phyloP scores from a whole-genome alignment of 2,113 vertebrate genomes.

The Dinomys branickii region DNA sequence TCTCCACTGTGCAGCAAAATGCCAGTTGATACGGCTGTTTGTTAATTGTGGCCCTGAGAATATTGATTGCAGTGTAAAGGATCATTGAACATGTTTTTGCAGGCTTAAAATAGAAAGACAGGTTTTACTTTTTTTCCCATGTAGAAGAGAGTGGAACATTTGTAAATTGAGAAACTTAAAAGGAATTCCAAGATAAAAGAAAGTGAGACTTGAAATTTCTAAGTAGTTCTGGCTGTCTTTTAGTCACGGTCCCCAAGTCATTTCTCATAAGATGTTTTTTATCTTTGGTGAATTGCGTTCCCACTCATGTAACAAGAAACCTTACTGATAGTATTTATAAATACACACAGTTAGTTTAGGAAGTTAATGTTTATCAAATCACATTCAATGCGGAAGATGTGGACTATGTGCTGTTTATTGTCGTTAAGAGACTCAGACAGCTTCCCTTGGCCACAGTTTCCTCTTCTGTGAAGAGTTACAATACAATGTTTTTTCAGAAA shows the following conservation, averaged over 20 bases:
- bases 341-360: neutral
- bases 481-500: neutral
- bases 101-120: slow-evolving; percentile 82
- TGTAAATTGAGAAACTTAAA: slow-evolving; percentile 81
- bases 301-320: slow-evolving; percentile 44
- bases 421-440: neutral
- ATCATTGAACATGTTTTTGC: slow-evolving; percentile 70
- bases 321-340: neutral
- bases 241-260: slow-evolving; percentile 85
- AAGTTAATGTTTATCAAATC: neutral
- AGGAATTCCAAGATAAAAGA: slow-evolving; percentile 82
- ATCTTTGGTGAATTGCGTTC: slow-evolving; percentile 70
- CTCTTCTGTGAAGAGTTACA: neutral
- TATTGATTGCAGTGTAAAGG: neutral
- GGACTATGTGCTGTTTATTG: neutral
- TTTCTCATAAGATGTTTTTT: slow-evolving; percentile 84
- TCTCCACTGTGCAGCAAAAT: neutral
- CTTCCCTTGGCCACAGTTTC: neutral
- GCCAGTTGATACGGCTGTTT: neutral
- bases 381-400: neutral
- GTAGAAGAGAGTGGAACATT: slow-evolving; percentile 80
- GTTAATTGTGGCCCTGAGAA: neutral
- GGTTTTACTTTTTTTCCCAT: slow-evolving; percentile 84
- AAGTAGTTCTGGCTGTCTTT: slow-evolving; percentile 78
- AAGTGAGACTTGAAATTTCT: slow-evolving; percentile 83